phyloP scores from a whole-genome alignment of 2,888 invertebrate species.

The Eilema caniola region DNA sequence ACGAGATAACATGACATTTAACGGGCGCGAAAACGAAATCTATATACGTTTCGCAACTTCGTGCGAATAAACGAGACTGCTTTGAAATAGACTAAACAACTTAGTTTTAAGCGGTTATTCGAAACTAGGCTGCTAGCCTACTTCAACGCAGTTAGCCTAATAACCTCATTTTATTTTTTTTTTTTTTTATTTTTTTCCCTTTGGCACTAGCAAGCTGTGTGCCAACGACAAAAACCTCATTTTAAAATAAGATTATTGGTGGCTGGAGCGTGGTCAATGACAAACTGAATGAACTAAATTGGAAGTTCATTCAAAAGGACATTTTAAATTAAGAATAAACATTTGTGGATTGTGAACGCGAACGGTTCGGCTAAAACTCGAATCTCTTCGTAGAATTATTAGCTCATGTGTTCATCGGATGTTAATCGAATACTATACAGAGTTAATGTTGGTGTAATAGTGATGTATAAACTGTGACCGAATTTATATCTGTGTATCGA shows the following conservation, averaged over 20 bases:
- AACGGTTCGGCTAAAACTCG: background rate
- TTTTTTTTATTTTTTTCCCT: too few relatives aligned
- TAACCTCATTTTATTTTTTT: too few relatives aligned
- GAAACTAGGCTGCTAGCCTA: too few relatives aligned
- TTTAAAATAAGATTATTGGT: background rate
- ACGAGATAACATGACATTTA: background rate
- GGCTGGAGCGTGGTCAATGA: background rate
- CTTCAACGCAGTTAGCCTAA: too few relatives aligned
- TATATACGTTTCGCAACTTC: too few relatives aligned
- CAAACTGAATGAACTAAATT: background rate
- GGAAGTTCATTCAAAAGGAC: background rate
- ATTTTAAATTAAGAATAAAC: background rate
- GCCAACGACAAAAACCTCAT: too few relatives aligned
- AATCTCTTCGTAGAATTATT: constrained; percentile 50
- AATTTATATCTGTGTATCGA: constrained; percentile 74
- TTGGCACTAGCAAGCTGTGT: too few relatives aligned
- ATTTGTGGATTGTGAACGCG: background rate
- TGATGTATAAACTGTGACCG: constrained; percentile 67
- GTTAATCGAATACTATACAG: constrained; percentile 56
- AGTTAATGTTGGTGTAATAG: constrained; percentile 60
- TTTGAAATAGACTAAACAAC: background rate
- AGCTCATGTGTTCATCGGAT: constrained; percentile 66
- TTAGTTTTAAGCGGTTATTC: background rate
- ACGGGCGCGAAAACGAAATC: too few relatives aligned
- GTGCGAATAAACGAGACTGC: too few relatives aligned